phyloP scores from a whole-genome alignment of 2,888 invertebrate species.

The Catocala sponsa region DNA sequence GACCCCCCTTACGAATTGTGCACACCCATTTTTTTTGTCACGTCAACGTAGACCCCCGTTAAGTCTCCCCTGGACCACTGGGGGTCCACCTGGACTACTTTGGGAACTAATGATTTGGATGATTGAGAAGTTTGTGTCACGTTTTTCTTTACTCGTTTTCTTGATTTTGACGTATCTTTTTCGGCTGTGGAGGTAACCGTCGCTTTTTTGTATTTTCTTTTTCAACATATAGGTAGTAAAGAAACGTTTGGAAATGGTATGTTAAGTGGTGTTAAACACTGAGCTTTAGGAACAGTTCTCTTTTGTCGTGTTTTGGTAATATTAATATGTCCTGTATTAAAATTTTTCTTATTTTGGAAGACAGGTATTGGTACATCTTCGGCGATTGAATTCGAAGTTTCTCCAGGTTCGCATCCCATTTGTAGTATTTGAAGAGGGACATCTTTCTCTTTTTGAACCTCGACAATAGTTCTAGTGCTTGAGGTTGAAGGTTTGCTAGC shows the following conservation, averaged over 20 bases:
- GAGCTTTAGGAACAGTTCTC: constrained; percentile 30
- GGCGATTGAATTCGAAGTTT: not conserved
- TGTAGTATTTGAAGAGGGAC: not conserved
- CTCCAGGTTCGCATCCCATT: not conserved
- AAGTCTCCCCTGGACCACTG: too few relatives aligned
- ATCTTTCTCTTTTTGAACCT: not conserved
- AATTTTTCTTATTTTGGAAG: not conserved
- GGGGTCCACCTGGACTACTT: too few relatives aligned
- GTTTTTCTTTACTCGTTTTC: not conserved
- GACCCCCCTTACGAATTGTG: too few relatives aligned
- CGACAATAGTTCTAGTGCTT: not conserved
- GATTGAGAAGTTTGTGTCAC: not conserved
- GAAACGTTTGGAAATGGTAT: not conserved
- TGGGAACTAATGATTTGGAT: too few relatives aligned
- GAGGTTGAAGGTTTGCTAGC: not conserved
- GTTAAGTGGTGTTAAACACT: constrained; percentile 4
- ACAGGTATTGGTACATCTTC: not conserved
- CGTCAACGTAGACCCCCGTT: too few relatives aligned
- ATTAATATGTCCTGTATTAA: not conserved
- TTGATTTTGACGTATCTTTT: too few relatives aligned
- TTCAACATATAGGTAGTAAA: not conserved
- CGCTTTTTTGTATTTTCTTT: not conserved
- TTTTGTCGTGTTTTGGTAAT: constrained; percentile 19
- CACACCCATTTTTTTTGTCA: too few relatives aligned
- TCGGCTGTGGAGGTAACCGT: not conserved